Base-by-base conservation (phyloP, 2,113 vertebrate genomes). In the Oostethus manadensis region DNA sequence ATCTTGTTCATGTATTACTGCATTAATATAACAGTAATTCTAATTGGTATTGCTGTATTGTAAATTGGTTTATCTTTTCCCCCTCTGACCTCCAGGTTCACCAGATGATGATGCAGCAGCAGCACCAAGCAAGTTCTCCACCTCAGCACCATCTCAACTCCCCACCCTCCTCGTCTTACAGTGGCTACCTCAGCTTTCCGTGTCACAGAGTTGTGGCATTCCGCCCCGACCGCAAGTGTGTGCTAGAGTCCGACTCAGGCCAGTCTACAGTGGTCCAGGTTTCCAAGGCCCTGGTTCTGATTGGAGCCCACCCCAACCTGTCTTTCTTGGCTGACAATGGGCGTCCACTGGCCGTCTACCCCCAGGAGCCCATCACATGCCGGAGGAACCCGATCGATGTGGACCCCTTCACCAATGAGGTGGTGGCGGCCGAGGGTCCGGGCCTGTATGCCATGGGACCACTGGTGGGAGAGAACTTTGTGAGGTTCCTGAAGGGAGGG, bases 51-150 rank as follows among this genome's bases (percentile, higher is more conserved):
- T 7, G 45, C 45, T n/a, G 45, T 11, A 5, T 1, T 46, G 16
- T n/a, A 33, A 33, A 33, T 7, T 33, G 8, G 8, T 33, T 33
- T 33, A 7, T 33, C 29, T 33, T 8, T 7, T 6, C 29, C 29
- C 8, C 29, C 7, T 33, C 29, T 33, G 29, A 60, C 13, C 57
- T 50, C 38, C 75, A 88, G 86, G 76, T 88, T 55, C 90, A 91
- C 69, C 91, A 92, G 80, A 92, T 92, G 91, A 92, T 92, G 91
- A 90, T 59, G 18, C 88, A 82, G 60, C 89, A 91, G 81, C 89
- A 90, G 76, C 63, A 86, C 68, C 66, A 50, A n/a, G 3, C 42
- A 0, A 21, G 10, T 2, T 57, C 69, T 13, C 47, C 45, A 0
- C 20, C 45, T 0, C 63, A 42, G 21, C 33, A 70, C 14, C 49